Base-by-base conservation (phyloP, 2,888 invertebrate species). In the Archips crataeganus region DNA sequence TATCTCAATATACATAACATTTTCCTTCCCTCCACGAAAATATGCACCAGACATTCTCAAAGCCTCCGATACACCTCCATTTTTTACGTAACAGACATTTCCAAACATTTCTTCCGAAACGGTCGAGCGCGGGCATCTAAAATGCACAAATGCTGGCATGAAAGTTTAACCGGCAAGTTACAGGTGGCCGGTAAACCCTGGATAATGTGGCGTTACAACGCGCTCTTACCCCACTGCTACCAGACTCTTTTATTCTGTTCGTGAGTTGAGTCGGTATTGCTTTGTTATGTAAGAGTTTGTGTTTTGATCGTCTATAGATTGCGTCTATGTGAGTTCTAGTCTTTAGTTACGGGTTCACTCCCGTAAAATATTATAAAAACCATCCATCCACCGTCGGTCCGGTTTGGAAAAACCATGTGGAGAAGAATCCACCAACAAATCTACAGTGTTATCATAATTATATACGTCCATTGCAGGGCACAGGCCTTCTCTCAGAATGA, bases 121-220 rank as follows among this genome's bases (percentile, higher is more conserved):
- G 70, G 70, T 45, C 51, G n/a, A 42, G 70, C 23, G 45, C 70
- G 10, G 36, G 36, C 51, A 78, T 84, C 79, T 84, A 87, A 88
- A 88, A 89, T 89, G 86, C 85, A 87, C 89, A 87, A 87, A 87
- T 85, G 85, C 87, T 85, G 80, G 76, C 82, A 87, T 90, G 89
- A 89, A 90, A 90, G 89, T 90, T 87, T 90, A 82, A 89, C 83
- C 81, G 81, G 77, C 39, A 77, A 81, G 83, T 87, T 87, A 91
- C 91, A 90, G 91, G 91, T 91, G 90, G 91, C 86, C 88, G 87
- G 88, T 90, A 87, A 87, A 88, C 87, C 86, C 87, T 81, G 88
- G 87, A 84, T 89, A 85, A 86, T 83, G 77, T 84, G 72, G 81
- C 76, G 82, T 83, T 84, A 82, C 82, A 76, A 79, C 78, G 78